Conservation (phyloP, 2,888 invertebrate species). For the Aporophyla nigra region DNA sequence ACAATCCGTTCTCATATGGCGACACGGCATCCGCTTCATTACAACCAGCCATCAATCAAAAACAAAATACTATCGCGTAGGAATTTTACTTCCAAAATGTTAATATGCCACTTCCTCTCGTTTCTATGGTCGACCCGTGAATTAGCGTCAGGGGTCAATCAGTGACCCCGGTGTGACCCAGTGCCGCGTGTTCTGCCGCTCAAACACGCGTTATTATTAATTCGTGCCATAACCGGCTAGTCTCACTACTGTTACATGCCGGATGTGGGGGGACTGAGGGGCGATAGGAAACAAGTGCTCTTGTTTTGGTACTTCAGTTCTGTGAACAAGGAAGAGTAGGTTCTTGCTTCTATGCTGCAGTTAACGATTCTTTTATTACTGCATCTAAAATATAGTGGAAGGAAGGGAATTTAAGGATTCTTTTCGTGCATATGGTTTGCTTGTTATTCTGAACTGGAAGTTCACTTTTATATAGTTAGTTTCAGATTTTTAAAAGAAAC, state of each 20-base stretch:
- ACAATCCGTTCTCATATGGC: not conserved
- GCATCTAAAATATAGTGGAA: not conserved
- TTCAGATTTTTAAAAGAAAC: not conserved
- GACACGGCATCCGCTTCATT: not conserved
- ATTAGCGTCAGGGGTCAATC: slow-evolving; percentile 51
- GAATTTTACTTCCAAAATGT: slow-evolving; percentile 18
- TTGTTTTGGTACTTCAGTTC: slow-evolving; percentile 1
- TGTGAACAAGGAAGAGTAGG: slow-evolving; percentile 14
- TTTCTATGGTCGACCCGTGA: slow-evolving; percentile 21
- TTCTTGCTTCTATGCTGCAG: not conserved
- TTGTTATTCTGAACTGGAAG: not conserved
- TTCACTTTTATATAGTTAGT: not conserved
- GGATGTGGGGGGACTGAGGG: slow-evolving; percentile 31
- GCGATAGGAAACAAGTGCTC: slow-evolving; percentile 12
- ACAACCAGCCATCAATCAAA: slow-evolving; percentile 7
- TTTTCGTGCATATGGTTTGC: not conserved
- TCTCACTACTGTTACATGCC: slow-evolving; percentile 53
- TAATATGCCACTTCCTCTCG: slow-evolving; percentile 38
- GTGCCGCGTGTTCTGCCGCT: slow-evolving; percentile 39
- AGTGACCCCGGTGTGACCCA: slow-evolving; percentile 56
- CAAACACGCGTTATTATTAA: slow-evolving; percentile 65
- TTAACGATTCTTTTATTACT: slow-evolving; percentile 1
- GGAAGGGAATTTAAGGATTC: not conserved
- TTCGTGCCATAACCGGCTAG: slow-evolving; percentile 51
- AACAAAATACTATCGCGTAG: slow-evolving; percentile 8